Percentiles rank a stretch among this genome's conserved stretches.
These are phyloP conservation scores for Catotricha subobsoleta DNA, from an alignment of 2,888 invertebrate species.

Conservation along the genomic window DNA sequence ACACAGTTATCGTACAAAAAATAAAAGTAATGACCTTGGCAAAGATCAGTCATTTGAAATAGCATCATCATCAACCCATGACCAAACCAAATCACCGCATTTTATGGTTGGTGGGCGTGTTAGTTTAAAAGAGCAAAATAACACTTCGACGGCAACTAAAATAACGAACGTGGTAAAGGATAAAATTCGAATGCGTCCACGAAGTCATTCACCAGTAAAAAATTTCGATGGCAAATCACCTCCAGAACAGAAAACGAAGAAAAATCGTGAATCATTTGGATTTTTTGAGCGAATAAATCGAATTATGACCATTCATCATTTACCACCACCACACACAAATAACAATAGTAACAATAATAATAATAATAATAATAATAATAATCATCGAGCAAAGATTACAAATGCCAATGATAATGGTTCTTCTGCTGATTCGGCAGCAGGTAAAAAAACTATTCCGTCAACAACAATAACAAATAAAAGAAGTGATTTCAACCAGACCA, in stretches of 20 bases:
- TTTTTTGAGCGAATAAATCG: conserved; percentile 11
- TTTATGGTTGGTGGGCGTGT: conserved; percentile 9
- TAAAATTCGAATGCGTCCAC: conserved; percentile 8
- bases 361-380: conserved; percentile 4
- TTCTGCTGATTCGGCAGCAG: not conserved
- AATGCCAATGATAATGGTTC: conserved; percentile 1
- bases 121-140: conserved; percentile 8
- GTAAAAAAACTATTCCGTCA: not conserved
- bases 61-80: not conserved
- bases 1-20: conserved; percentile 6
- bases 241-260: conserved; percentile 4
- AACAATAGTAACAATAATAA: not conserved
- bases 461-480: conserved; percentile 4
- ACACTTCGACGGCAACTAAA: not conserved
- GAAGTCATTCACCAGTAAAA: conserved; percentile 11
- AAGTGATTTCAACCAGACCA: not conserved
- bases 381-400: not conserved
- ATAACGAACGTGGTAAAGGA: conserved; percentile 2
- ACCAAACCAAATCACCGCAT: not conserved
- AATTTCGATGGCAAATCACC: conserved; percentile 2
- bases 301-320: conserved; percentile 8
- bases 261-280: conserved; percentile 9
- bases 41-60: conserved; percentile 4
- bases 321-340: conserved; percentile 6
- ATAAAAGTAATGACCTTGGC: conserved; percentile 1